Conservation (phyloP, 2,797 vertebrate genomes). For the Dromococcyx pavoninus region DNA sequence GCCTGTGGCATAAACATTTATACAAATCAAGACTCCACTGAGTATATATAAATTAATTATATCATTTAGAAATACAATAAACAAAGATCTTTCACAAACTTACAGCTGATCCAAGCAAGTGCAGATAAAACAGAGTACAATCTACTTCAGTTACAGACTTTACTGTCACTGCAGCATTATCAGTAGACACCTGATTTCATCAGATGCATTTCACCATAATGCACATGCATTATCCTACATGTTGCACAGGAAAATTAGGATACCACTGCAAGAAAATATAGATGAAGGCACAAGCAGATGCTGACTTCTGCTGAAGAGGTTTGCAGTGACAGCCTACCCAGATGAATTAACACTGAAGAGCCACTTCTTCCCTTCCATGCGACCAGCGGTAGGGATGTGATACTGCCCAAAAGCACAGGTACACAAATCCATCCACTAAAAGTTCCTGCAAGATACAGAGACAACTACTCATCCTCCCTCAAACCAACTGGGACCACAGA, state of each 20-base stretch:
- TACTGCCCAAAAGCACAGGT: background rate
- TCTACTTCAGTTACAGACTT: background rate
- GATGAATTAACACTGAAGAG: background rate
- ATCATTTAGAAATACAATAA: background rate
- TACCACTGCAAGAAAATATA: background rate
- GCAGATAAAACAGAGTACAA: background rate
- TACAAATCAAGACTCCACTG: background rate
- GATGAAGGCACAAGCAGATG: background rate
- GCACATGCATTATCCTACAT: background rate
- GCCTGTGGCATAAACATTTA: slow-evolving; percentile 36
- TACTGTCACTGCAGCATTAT: background rate
- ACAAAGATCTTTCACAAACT: background rate
- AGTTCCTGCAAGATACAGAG: background rate
- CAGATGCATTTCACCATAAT: background rate
- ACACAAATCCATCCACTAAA: background rate
- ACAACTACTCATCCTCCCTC: background rate
- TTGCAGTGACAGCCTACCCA: background rate
- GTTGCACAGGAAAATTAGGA: background rate
- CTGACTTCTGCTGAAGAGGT: background rate
- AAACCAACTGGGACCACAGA: background rate
- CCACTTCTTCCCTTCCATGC: background rate
- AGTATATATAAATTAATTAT: slow-evolving; percentile 13
- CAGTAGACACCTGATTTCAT: background rate
- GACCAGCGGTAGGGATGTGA: background rate
- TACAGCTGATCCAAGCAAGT: background rate